Conservation (phyloP, 2,888 invertebrate genomes). For the Ophraella communa region DNA sequence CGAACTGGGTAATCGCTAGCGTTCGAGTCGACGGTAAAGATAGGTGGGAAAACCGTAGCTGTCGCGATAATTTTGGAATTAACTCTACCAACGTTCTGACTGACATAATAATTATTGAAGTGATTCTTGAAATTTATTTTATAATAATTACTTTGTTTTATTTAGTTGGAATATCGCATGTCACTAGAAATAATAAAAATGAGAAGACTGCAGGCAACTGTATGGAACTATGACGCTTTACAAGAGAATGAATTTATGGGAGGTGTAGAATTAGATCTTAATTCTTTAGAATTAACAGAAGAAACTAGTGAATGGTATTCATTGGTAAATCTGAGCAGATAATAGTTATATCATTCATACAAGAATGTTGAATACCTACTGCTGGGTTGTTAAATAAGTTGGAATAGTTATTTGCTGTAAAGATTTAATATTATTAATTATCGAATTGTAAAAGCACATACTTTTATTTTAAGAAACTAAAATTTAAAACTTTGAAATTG, state of each 20-base stretch:
- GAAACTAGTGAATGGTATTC: conserved; percentile 90
- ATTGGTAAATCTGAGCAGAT: conserved; percentile 61
- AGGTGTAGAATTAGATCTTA: conserved; percentile 83
- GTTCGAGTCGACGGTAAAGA: no score
- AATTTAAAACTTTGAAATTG: not conserved
- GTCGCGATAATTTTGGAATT: no score
- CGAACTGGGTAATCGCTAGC: no score
- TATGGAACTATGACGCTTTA: conserved; percentile 93
- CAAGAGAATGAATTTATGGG: conserved; percentile 96
- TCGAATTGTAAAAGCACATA: not conserved
- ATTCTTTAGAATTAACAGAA: conserved; percentile 73
- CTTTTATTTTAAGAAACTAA: not conserved
- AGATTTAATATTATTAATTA: not conserved
- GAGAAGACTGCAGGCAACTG: conserved; percentile 86
- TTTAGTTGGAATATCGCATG: conserved; percentile 86
- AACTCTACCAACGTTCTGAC: no score
- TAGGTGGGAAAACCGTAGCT: no score
- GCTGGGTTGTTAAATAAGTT: not conserved
- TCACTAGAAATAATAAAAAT: conserved; percentile 78
- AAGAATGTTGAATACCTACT: conserved; percentile 10
- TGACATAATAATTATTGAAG: no score
- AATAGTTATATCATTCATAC: conserved; percentile 38
- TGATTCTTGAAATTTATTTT: no score
- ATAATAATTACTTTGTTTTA: conserved; percentile 32
- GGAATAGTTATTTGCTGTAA: not conserved